A percentile compares a stretch with the other conserved stretches of the same genome.
These are phyloP conservation scores for Philopotamus ludificatus DNA, from an alignment of 1,140 invertebrate genomes.

Conservation along the genomic window DNA sequence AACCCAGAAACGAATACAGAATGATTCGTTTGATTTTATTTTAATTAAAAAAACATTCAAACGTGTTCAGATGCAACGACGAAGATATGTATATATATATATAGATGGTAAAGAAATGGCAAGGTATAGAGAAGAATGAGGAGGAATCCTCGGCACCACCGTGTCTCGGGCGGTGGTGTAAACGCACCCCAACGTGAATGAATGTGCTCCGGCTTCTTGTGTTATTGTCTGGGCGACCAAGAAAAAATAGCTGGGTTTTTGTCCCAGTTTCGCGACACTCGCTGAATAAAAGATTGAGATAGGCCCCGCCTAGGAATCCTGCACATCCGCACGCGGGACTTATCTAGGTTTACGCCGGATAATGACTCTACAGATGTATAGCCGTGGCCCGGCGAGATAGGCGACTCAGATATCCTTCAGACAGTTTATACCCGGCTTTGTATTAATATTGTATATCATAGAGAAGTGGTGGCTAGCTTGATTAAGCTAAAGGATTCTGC, in stretches of 20 bases:
- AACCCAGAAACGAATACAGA: neutral
- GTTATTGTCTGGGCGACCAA: conserved; percentile 13
- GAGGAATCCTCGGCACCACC: neutral
- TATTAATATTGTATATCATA: too few relatives aligned
- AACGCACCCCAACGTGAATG: conserved; percentile 12
- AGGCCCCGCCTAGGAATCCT: conserved; percentile 15
- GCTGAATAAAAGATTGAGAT: conserved; percentile 29
- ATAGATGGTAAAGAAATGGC: too few relatives aligned
- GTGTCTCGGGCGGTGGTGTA: neutral
- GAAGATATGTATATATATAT: too few relatives aligned
- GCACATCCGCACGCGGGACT: conserved; percentile 12
- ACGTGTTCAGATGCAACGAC: too few relatives aligned
- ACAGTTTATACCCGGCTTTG: too few relatives aligned
- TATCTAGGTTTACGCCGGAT: conserved; percentile 12
- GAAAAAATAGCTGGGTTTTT: conserved; percentile 15
- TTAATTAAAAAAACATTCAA: too few relatives aligned
- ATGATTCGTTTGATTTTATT: neutral
- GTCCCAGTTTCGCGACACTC: conserved; percentile 21
- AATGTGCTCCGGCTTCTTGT: conserved; percentile 14
- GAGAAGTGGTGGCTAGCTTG: too few relatives aligned
- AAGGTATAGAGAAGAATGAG: neutral
- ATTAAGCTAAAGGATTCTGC: too few relatives aligned
- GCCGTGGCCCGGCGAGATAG: neutral
- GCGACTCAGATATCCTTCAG: too few relatives aligned
- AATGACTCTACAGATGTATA: neutral